phyloP scores from a whole-genome alignment of 2,888 invertebrate species.

The Platerodrilus igneus region DNA sequence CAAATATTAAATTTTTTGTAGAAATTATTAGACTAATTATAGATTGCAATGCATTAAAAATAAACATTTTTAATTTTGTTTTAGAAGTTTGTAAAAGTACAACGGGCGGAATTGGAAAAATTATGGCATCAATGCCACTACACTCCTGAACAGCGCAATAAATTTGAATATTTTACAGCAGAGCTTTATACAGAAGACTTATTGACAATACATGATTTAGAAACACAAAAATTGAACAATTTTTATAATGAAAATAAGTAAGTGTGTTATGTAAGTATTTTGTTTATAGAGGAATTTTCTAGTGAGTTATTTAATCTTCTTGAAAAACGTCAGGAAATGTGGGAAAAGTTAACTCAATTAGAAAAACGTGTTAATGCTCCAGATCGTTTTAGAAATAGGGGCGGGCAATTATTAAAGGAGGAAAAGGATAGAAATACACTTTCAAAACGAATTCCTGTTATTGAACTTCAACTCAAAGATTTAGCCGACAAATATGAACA shows the following conservation, averaged over 20 bases:
- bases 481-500: conserved; percentile 55
- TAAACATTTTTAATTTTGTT: conserved; percentile 30
- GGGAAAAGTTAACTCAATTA: conserved; percentile 70
- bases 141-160: conserved; percentile 55
- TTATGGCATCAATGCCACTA: conserved; percentile 78
- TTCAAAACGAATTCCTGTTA: conserved; percentile 65
- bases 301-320: conserved; percentile 64
- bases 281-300: conserved; percentile 24
- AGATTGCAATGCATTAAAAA: too few species aligned
- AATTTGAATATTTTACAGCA: conserved; percentile 61
- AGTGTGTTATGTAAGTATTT: conserved; percentile 29
- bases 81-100: conserved; percentile 58
- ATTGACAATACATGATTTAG: conserved; percentile 71
- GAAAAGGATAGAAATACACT: conserved; percentile 82
- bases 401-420: conserved; percentile 78
- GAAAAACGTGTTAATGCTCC: conserved; percentile 75
- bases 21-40: too few species aligned
- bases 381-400: conserved; percentile 79
- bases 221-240: conserved; percentile 63
- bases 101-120: conserved; percentile 64
- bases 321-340: conserved; percentile 62
- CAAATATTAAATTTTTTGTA: too few species aligned
- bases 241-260: conserved; percentile 63
- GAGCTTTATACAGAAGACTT: conserved; percentile 76
- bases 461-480: conserved; percentile 61